Evolutionary conservation across 2,888 invertebrate species (phyloP), one percentile per base, ranked within the genome.

Genomic region (Emmelina monodactyla): DNA sequence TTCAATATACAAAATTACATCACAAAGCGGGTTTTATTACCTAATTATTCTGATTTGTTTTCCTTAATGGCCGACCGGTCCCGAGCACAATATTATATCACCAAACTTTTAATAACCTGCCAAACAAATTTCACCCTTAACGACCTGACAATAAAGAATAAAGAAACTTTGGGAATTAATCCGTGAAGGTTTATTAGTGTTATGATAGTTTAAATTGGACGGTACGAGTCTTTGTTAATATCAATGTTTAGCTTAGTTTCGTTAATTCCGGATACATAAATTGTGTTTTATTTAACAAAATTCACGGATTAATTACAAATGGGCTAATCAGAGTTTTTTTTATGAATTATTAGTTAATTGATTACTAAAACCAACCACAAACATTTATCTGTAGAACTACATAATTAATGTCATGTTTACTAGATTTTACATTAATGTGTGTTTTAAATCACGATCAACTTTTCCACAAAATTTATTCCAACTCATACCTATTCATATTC

Each of bases 21-120:
- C 59, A 70, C 66, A 71, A 67, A 53, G 53, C 58, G 56, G 58
- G 43, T 55, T 73, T 75, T 76, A 76, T 67, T 59, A 60, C 64
- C 71, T 73, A 69, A 76, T 75, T 71, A 73, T 62, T 63, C 71
- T 71, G 72, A 73, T 76, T 75, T 75, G 72, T 72, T 73, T 72
- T 70, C 59, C 57, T 58, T 71, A 75, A 75, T 72, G 66, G 73
- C 59, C 50, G 55, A 73, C 59, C 50, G 55, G 53, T 49, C 58
- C 57, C 58, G 55, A 57, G 53, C 58, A 58, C 56, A 55, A 56
- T 61, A 60, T 63, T 51, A 54, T 44, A 39, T 40, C 28, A 39
- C 41, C 45, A 50, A 42, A 48, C 37, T 14, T 14, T 32, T 11
- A 22, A 7, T 5, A 3, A 29, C 31, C 35, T 40, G 22, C 11